These are phyloP conservation scores for Asarcornis scutulata DNA, from an alignment of 2,113 vertebrate species.

Conservation along the genomic window DNA sequence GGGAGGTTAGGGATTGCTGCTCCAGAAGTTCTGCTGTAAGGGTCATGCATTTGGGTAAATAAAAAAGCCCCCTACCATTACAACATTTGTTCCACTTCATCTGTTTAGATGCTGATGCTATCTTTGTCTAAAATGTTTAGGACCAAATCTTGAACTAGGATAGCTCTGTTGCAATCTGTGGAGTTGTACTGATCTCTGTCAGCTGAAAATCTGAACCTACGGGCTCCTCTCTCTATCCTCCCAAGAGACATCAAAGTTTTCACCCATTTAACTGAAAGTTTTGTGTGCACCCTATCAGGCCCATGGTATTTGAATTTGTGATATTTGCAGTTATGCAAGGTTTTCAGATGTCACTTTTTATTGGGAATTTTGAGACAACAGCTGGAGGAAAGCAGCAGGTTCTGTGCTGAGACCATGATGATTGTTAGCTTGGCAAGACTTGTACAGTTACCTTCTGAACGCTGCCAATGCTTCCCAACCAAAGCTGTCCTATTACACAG, in stretches of 20 bases:
- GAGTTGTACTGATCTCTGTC: neutral
- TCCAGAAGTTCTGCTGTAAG: neutral
- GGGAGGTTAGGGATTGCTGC: neutral
- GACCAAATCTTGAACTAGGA: neutral
- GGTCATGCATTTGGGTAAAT: neutral
- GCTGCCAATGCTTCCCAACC: neutral
- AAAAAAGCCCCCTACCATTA: neutral
- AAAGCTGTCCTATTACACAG: neutral
- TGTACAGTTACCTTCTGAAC: neutral
- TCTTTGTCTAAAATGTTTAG: conserved; percentile 5
- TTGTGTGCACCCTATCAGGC: neutral
- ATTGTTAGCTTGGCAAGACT: neutral
- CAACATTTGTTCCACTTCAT: conserved; percentile 6
- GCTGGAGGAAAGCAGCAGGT: neutral
- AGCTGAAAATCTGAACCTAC: neutral
- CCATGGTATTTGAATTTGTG: neutral
- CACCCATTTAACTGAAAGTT: neutral
- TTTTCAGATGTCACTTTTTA: neutral
- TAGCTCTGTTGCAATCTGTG: neutral
- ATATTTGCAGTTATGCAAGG: neutral
- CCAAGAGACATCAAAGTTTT: neutral
- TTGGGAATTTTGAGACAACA: neutral
- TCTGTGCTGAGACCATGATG: neutral
- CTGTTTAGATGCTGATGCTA: conserved; percentile 1
- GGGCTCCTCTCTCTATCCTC: neutral